phyloP scores from a whole-genome alignment of 2,113 vertebrate species.

The Cairina moschata region DNA sequence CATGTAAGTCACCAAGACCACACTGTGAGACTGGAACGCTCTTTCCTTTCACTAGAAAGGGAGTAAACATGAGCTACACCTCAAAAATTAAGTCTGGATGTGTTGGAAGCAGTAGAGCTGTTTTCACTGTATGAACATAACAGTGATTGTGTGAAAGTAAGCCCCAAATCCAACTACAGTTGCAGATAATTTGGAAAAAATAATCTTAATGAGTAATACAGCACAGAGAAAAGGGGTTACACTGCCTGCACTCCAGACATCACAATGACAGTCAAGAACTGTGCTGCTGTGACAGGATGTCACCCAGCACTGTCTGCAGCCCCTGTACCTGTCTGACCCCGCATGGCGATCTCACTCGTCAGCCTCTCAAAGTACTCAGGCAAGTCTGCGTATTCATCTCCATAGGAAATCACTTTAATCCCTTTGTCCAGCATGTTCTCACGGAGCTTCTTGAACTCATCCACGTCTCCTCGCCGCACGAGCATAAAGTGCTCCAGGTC shows the following conservation, averaged over 20 bases:
- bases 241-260: accelerated
- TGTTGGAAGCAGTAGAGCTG: background rate
- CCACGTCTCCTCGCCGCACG: conserved; percentile 90
- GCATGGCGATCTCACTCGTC: conserved; percentile 86
- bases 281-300: no score
- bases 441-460: conserved; percentile 93
- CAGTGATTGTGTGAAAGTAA: background rate
- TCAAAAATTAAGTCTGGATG: background rate
- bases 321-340: conserved; percentile 76
- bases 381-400: conserved; percentile 89
- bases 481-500: conserved; percentile 98
- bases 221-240: background rate
- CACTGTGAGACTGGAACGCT: background rate
- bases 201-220: accelerated
- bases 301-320: conserved; percentile 2
- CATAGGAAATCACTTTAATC: conserved; percentile 96
- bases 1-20: accelerated
- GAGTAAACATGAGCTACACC: background rate
- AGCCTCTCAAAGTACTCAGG: conserved; percentile 92
- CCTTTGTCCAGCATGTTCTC: conserved; percentile 98
- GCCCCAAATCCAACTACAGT: accelerated
- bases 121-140: background rate
- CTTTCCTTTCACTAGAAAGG: background rate
- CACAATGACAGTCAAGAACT: background rate
- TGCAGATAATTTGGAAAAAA: no score